Evolutionary conservation across 2,797 vertebrate species (phyloP).

Genomic region (Thamnophis elegans): DNA sequence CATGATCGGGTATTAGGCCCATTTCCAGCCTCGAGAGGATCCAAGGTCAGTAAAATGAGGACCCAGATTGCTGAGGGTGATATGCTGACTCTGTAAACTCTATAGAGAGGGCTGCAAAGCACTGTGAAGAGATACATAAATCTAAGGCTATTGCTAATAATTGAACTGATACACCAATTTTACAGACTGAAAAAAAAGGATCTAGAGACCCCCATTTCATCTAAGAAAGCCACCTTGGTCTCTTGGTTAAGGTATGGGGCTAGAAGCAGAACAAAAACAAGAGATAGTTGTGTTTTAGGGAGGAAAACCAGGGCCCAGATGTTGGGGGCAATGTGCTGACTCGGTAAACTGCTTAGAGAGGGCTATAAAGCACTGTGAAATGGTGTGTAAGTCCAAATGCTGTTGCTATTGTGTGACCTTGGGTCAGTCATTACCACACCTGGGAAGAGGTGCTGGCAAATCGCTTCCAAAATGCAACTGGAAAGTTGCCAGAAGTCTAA

Average conservation of each 20-base stretch:
- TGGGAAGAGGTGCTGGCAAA: background rate
- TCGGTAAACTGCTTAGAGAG: no score
- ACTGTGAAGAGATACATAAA: no score
- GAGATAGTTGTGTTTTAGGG: background rate
- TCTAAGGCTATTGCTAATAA: background rate
- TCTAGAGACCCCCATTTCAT: background rate
- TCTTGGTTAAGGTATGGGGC: background rate
- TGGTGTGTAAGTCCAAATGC: no score
- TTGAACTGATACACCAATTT: background rate
- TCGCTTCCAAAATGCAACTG: background rate
- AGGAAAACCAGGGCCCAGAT: background rate
- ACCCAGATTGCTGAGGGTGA: no score
- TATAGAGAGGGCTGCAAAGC: no score
- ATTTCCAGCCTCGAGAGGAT: no score
- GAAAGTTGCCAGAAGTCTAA: background rate
- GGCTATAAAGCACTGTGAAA: no score
- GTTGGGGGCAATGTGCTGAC: no score
- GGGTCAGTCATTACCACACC: background rate
- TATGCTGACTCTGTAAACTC: no score
- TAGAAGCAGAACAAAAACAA: background rate
- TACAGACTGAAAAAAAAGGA: background rate
- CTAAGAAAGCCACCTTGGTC: background rate
- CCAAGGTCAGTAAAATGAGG: no score
- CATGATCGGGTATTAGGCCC: background rate
- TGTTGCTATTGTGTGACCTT: background rate